These are phyloP conservation scores for Bergia puertoricense DNA, from an alignment of 92 coral and sea anemone species.

Conservation along the genomic window DNA sequence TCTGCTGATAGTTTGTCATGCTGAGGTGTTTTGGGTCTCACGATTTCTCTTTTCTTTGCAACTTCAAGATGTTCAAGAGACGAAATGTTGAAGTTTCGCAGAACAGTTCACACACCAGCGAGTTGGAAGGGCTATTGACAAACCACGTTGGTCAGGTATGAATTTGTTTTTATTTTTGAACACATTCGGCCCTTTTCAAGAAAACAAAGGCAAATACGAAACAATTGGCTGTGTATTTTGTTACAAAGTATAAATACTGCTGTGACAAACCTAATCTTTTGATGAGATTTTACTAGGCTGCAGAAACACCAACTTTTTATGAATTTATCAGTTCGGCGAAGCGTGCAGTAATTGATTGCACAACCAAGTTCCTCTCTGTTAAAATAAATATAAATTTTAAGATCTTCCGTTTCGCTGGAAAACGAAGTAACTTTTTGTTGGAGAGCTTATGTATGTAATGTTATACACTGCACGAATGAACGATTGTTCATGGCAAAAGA, in stretches of 20 bases:
- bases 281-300: neutral
- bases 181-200: constrained; percentile 11
- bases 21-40: neutral
- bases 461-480: neutral
- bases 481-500: neutral
- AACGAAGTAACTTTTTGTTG: neutral
- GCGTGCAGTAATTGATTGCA: neutral
- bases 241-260: neutral
- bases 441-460: neutral
- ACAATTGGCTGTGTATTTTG: neutral
- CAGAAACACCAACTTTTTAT: neutral
- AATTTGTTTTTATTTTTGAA: neutral
- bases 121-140: constrained; percentile 82
- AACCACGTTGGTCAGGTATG: constrained; percentile 75
- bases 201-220: neutral
- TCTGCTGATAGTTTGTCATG: constrained; percentile 1
- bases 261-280: neutral
- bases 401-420: neutral
- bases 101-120: constrained; percentile 60
- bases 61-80: constrained; percentile 89
- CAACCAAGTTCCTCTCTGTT: neutral
- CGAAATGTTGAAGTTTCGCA: constrained; percentile 83
- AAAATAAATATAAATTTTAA: too few species aligned
- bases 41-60: constrained; percentile 9
- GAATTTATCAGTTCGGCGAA: neutral